Base-by-base conservation (phyloP, 2,797 vertebrate genomes). In the Graptemys geographica region DNA sequence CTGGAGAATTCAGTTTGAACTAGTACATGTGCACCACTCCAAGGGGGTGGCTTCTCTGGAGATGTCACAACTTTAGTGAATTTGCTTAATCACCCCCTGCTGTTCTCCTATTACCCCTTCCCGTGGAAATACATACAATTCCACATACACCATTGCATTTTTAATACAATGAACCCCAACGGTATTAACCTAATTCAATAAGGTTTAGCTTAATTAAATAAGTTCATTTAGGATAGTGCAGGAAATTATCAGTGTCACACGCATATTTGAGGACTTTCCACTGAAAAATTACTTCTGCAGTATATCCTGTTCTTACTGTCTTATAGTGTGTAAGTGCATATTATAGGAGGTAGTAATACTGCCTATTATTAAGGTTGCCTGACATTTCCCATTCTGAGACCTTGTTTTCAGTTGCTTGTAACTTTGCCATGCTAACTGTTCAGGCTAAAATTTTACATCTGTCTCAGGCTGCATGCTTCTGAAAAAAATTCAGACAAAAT, bases 361-460 rank as follows among this genome's bases (percentile, higher is more conserved):
- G 55, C 9, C 2, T 23, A 0, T 79, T 72, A 7, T 51, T 21
- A 56, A 83, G 49, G n/a, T 9, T 86, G 23, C 44, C 19, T 28
- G 8, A 55, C 3, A 57, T n/a, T 33, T 94, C 5, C 11, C 69
- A 74, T 74, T 74, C 25, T 44, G 19, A 74, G 37, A 74, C n/a
- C 51, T 4, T 59, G 0, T 57, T 90, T 72, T n/a, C 23, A 65
- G n/a, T 9, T 3, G n/a, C n/a, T 37, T 69, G n/a, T 37, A 72
- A 72, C n/a, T 72, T 72, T 72, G 65, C 19, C 65, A 41, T 10
- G 18, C n/a, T 5, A 28, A 90, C 89, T 56, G 31, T 52, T 62
- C 52, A 37, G 37, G 28, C 55, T 84, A 37, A 33, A 33, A 5
- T 51, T 0, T 0, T 21, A 3, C 3, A 56, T 76, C 52, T 79